Evolutionary conservation across 1,140 invertebrate genomes (phyloP).

Genomic region (Magallana ariakensis): DNA sequence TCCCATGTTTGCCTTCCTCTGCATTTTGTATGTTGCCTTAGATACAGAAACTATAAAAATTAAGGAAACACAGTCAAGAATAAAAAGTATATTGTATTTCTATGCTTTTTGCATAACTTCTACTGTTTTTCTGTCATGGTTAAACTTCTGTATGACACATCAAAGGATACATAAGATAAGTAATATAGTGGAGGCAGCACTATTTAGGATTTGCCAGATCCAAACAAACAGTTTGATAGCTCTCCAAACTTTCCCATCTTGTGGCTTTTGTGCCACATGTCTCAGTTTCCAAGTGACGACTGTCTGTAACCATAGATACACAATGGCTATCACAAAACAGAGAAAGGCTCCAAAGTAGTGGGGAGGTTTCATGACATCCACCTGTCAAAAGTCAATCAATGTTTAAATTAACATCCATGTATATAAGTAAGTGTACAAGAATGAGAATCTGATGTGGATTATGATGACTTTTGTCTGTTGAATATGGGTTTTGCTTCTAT

Average conservation of each 20-base stretch:
- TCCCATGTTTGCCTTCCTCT: conserved; percentile 40
- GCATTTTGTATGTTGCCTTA: conserved; percentile 50
- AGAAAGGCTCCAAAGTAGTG: conserved; percentile 87
- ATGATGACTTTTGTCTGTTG: neutral
- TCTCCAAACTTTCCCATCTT: conserved; percentile 66
- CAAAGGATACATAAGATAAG: conserved; percentile 80
- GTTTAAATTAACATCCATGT: too few species aligned
- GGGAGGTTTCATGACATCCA: conserved; percentile 85
- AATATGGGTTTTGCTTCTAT: too few species aligned
- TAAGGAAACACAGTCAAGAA: neutral
- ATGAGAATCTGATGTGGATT: neutral
- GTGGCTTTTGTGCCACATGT: conserved; percentile 81
- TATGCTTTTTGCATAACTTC: neutral
- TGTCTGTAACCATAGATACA: conserved; percentile 86
- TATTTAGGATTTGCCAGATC: conserved; percentile 82
- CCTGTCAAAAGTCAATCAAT: conserved; percentile 70
- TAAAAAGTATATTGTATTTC: neutral
- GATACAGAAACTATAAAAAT: conserved; percentile 45
- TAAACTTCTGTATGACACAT: neutral
- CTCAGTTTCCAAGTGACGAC: conserved; percentile 82
- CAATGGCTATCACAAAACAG: conserved; percentile 84
- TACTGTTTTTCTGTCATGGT: conserved; percentile 8
- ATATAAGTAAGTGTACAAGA: too few species aligned
- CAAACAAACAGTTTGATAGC: conserved; percentile 59
- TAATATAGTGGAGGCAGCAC: conserved; percentile 83